These are phyloP conservation scores for Perithous albicinctus DNA, from an alignment of 2,888 invertebrate genomes.

Conservation along the genomic window DNA sequence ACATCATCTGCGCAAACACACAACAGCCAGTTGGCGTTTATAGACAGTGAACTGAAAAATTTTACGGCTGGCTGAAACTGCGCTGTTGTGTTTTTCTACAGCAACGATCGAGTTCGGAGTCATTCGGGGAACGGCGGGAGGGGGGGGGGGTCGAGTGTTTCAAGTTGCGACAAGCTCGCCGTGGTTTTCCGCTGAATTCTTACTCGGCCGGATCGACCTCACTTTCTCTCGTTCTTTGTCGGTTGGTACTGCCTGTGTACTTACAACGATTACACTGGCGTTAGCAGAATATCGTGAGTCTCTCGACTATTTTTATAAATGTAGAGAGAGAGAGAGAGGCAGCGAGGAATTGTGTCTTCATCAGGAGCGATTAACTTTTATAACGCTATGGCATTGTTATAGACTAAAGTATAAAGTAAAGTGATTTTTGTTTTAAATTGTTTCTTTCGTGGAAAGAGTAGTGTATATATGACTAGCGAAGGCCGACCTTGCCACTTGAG, in stretches of 20 bases:
- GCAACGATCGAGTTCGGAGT: conserved; percentile 28
- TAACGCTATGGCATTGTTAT: not conserved
- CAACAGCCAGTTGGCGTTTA: too few species aligned
- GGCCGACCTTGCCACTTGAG: conserved; percentile 2
- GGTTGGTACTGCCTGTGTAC: conserved; percentile 17
- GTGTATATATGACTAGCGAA: not conserved
- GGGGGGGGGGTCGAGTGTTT: conserved; percentile 26
- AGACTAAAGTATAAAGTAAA: not conserved
- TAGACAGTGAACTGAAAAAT: conserved; percentile 4
- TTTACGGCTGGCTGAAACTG: conserved; percentile 56
- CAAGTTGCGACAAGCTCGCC: conserved; percentile 46
- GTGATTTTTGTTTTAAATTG: not conserved
- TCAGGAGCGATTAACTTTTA: not conserved
- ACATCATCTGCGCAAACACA: conserved; percentile 15
- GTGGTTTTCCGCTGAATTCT: conserved; percentile 60
- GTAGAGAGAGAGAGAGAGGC: not conserved
- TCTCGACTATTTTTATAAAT: not conserved
- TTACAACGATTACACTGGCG: not conserved
- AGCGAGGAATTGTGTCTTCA: not conserved
- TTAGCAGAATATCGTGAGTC: not conserved
- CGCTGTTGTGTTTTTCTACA: conserved; percentile 26
- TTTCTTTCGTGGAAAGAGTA: not conserved
- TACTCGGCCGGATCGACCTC: conserved; percentile 63
- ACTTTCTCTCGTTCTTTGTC: conserved; percentile 59
- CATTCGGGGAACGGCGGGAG: too few species aligned